Evolutionary conservation across 2,113 vertebrate genomes (phyloP), one percentile per base, ranked within the genome.

Genomic region (Urocitellus parryii): DNA sequence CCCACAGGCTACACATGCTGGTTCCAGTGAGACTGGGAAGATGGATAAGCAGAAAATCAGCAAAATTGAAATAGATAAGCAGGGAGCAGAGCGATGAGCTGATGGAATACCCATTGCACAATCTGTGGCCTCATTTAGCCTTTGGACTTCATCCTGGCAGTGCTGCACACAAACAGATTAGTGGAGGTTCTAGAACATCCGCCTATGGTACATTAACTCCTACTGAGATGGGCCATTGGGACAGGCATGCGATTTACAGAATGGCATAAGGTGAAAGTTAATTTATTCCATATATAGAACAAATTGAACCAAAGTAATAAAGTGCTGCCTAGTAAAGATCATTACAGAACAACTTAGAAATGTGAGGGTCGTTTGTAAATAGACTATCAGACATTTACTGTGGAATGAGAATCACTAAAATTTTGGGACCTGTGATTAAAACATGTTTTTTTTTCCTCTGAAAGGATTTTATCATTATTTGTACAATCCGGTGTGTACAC

Each of bases 41-140:
- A 95, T 93, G 79, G 82, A 97, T 10, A 63, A 29, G 29, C 20
- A 89, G 61, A 85, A 95, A 84, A 83, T 17, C 34, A 58, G 29
- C 72, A 88, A 74, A 76, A 84, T 0, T 51, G 32, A 93, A 97
- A 92, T n/a, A 95, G 91, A 97, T 92, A 91, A 93, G 70, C 0
- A 0, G 63, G 61, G 84, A 37, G 18, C 17, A 90, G 82, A 77
- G 56, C n/a, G 90, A 6, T 27, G 70, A 81, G 37, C n/a, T 45
- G 34, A 93, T 18, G 25, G 17, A 56, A 79, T 42, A 42, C 79
- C 6, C 1, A 2, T 18, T 37, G 24, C 20, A 48, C 4, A 24
- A 27, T 4, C 86, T 34, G 34, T 12, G 32, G 48, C 65, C 67
- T 83, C 83, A 32, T 32, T 81, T 63, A n/a, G 45, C 61, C 39